These are phyloP conservation scores for Monomorium pharaonis DNA, from an alignment of 1,140 invertebrate species.

Conservation along the genomic window DNA sequence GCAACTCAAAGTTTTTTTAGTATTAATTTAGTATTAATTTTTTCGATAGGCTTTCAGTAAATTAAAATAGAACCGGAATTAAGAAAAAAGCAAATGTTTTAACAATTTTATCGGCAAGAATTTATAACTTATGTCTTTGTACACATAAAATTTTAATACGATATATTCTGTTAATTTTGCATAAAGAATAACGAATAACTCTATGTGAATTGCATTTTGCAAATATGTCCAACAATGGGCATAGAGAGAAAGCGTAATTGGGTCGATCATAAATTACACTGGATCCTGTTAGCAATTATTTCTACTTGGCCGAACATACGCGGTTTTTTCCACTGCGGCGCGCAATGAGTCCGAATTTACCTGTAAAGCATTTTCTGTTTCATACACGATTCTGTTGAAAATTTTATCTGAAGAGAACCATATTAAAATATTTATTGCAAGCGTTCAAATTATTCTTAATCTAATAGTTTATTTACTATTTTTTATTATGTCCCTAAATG, in stretches of 20 bases:
- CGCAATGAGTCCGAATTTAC: conserved; percentile 11
- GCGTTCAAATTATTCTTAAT: not conserved
- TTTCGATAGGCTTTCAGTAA: not conserved
- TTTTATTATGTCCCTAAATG: not conserved
- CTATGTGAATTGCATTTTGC: conserved; percentile 33
- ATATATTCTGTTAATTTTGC: conserved; percentile 14
- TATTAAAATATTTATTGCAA: not conserved
- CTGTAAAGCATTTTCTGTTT: conserved; percentile 30
- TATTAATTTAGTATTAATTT: conserved; percentile 59
- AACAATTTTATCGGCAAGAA: not conserved
- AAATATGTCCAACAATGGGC: conserved; percentile 36
- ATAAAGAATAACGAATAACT: conserved; percentile 26
- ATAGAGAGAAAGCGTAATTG: conserved; percentile 30
- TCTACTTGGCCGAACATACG: conserved; percentile 52
- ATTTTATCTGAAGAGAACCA: not conserved
- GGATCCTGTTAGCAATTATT: conserved; percentile 50
- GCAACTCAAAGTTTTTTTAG: conserved; percentile 63
- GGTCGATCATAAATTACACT: conserved; percentile 47
- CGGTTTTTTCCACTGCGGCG: conserved; percentile 32
- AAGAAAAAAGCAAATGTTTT: not conserved
- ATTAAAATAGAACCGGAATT: conserved; percentile 1
- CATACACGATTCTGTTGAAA: not conserved
- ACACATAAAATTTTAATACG: not conserved
- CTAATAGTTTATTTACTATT: not conserved
- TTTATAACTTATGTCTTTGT: not conserved